Evolutionary conservation across 2,113 vertebrate genomes (phyloP).

Genomic region (Chauna torquata): DNA sequence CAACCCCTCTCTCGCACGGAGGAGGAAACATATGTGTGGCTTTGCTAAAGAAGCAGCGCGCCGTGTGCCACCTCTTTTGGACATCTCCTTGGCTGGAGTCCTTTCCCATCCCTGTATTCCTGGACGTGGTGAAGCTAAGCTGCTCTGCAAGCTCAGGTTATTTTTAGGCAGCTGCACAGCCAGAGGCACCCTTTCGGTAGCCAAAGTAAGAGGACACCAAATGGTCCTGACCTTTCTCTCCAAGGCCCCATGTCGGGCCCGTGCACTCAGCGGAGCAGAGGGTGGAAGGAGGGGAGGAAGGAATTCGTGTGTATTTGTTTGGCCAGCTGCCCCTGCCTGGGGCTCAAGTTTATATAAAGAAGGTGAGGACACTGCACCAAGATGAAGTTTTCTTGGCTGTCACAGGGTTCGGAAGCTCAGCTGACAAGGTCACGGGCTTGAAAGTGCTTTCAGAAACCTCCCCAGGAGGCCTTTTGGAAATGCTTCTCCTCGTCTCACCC

Average conservation of each 20-base stretch:
- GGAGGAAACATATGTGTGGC: neutral
- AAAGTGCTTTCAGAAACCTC: neutral
- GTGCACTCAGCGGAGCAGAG: neutral
- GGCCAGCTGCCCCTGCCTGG: conserved; percentile 3
- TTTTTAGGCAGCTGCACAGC: conserved; percentile 64
- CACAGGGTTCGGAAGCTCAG: neutral
- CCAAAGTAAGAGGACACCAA: conserved; percentile 64
- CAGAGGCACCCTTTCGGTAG: conserved; percentile 35
- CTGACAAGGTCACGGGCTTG: conserved; percentile 6
- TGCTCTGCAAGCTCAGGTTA: neutral
- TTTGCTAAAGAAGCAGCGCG: neutral
- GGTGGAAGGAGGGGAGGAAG: conserved; percentile 37
- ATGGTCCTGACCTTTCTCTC: conserved; percentile 66
- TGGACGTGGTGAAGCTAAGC: neutral
- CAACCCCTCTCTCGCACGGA: neutral
- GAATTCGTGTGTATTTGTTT: conserved; percentile 5
- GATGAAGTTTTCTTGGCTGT: neutral
- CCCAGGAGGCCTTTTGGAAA: neutral
- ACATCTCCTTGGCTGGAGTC: fast-evolving
- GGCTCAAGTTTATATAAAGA: conserved; percentile 43
- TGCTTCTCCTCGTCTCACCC: neutral
- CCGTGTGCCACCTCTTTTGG: neutral
- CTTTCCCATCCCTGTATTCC: neutral
- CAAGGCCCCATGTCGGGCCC: conserved; percentile 4
- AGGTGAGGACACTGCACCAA: neutral